Evolutionary conservation across 2,888 invertebrate genomes (phyloP).

Genomic region (Suillia variegata): DNA sequence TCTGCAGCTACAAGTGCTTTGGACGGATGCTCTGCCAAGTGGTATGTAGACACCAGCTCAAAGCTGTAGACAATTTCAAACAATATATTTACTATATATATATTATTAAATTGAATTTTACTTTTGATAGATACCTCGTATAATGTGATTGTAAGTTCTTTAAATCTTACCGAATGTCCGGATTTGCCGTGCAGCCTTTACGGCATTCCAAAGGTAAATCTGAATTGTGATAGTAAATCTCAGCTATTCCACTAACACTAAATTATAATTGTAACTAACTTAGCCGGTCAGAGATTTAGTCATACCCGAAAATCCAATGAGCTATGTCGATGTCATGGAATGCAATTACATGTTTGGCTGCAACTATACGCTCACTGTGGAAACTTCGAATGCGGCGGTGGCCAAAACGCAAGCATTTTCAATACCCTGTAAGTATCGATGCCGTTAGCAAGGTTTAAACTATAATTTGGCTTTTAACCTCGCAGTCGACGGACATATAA

Average conservation of each 20-base stretch:
- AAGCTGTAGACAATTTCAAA: no score
- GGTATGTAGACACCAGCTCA: no score
- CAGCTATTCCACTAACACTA: neutral
- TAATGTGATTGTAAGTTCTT: conserved; percentile 48
- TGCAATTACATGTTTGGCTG: conserved; percentile 55
- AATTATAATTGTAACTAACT: neutral
- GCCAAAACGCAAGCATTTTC: conserved; percentile 32
- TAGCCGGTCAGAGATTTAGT: conserved; percentile 28
- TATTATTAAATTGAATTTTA: no score
- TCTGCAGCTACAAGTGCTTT: conserved; percentile 46
- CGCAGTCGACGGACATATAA: neutral
- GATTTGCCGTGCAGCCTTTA: conserved; percentile 49
- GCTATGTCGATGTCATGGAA: conserved; percentile 44
- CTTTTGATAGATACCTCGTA: conserved; percentile 44
- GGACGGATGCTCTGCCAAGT: conserved; percentile 49
- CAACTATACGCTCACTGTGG: conserved; percentile 51
- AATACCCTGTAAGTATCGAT: conserved; percentile 54
- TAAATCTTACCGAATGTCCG: conserved; percentile 43
- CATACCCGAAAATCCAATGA: conserved; percentile 41
- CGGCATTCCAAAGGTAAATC: conserved; percentile 34
- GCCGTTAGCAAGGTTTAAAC: neutral
- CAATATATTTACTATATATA: no score
- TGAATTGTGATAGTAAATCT: no score
- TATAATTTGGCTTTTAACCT: neutral
- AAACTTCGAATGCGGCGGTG: conserved; percentile 43